Evolutionary conservation across 2,113 vertebrate species (phyloP).

Genomic region (mouse (Mus musculus)): DNA sequence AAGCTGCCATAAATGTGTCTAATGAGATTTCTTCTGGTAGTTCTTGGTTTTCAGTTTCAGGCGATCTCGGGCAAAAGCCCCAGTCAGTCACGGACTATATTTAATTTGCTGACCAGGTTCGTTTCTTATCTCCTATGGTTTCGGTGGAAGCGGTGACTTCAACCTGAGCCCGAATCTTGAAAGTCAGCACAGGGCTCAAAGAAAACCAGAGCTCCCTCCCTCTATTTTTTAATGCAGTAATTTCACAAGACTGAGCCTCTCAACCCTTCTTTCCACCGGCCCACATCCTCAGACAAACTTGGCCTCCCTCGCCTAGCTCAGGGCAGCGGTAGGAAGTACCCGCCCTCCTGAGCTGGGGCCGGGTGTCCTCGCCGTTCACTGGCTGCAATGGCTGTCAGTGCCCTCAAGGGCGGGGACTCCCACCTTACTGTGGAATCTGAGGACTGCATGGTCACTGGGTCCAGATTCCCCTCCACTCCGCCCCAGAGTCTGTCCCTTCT

Average conservation of each 20-base stretch:
- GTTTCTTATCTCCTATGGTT: neutral
- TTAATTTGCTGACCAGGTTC: neutral
- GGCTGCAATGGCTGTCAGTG: conserved; percentile 30
- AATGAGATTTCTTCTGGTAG: neutral
- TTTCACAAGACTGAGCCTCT: neutral
- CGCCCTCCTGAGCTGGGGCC: neutral
- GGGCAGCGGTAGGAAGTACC: conserved; percentile 62
- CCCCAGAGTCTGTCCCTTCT: neutral
- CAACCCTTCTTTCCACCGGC: neutral
- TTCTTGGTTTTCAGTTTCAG: conserved; percentile 12
- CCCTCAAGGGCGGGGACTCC: neutral
- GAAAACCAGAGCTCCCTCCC: neutral
- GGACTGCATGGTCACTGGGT: fast-evolving
- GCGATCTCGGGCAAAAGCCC: neutral
- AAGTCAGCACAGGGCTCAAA: neutral
- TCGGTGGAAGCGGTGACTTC: neutral
- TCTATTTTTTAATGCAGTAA: no score
- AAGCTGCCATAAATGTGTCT: neutral
- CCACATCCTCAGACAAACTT: neutral
- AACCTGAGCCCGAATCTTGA: neutral
- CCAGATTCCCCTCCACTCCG: fast-evolving
- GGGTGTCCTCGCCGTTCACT: neutral
- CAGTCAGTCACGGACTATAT: neutral
- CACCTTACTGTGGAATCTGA: neutral
- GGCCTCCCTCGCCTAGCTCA: fast-evolving